A percentile compares a stretch with the other conserved stretches of the same genome.
Conservation (phyloP, 2,113 vertebrate species). For the Perccottus glenii region DNA sequence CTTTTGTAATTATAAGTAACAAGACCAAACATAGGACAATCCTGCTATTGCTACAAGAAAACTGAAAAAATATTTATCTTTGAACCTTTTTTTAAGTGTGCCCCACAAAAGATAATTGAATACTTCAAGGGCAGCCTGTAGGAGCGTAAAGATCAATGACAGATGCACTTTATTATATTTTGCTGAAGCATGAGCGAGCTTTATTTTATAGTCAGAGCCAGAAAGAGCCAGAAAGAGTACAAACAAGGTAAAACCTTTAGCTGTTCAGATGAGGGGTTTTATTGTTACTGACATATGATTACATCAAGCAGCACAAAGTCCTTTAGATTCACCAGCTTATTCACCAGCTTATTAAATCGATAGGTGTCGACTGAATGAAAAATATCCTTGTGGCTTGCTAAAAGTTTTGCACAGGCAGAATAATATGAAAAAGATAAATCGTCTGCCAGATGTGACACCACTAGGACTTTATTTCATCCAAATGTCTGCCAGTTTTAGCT, state of each 20-base stretch:
- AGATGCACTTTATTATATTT: conserved; percentile 51
- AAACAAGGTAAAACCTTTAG: conserved; percentile 19
- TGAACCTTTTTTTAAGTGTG: conserved; percentile 6
- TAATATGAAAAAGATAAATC: conserved; percentile 42
- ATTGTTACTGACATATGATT: conserved; percentile 55
- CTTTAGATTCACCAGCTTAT: conserved; percentile 45
- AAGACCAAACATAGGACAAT: neutral
- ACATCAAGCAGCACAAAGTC: conserved; percentile 46
- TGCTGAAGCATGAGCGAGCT: conserved; percentile 25
- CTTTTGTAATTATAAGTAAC: conserved; percentile 11
- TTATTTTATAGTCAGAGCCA: conserved; percentile 42
- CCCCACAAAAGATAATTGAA: conserved; percentile 40
- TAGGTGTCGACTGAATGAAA: conserved; percentile 34
- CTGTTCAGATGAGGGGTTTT: conserved; percentile 50
- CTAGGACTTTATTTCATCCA: conserved; percentile 7
- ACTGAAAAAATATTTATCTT: conserved; percentile 4
- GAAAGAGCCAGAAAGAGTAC: conserved; percentile 39
- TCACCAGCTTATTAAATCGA: conserved; percentile 40
- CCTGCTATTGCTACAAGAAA: neutral
- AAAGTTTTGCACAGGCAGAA: conserved; percentile 31
- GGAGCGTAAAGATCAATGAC: conserved; percentile 55
- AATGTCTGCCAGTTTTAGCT: conserved; percentile 4
- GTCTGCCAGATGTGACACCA: conserved; percentile 50
- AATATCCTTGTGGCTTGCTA: conserved; percentile 29
- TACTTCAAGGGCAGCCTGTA: conserved; percentile 37